These are phyloP conservation scores for Trichogramma pretiosum DNA, from an alignment of 1,140 invertebrate species.

Conservation along the genomic window DNA sequence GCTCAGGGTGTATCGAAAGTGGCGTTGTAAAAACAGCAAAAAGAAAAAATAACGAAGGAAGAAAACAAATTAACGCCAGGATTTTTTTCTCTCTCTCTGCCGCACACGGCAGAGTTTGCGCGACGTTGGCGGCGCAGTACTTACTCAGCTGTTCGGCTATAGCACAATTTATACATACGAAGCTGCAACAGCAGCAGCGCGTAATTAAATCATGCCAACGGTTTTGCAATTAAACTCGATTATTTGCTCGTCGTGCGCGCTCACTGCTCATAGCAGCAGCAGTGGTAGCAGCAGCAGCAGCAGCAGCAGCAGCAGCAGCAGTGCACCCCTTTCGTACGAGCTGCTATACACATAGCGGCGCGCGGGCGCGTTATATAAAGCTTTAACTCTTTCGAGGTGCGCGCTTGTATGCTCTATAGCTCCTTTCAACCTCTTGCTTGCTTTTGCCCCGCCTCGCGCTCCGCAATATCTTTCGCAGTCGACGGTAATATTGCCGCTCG, in stretches of 20 bases:
- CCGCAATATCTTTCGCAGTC: slow-evolving; percentile 36
- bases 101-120: neutral
- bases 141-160: slow-evolving; percentile 12
- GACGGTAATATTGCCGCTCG: slow-evolving; percentile 32
- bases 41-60: no score
- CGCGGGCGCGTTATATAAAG: no score
- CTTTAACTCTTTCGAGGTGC: slow-evolving; percentile 41
- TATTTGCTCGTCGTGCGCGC: slow-evolving; percentile 44
- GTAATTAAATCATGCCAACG: slow-evolving; percentile 49
- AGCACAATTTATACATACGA: slow-evolving; percentile 6
- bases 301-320: no score
- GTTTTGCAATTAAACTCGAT: slow-evolving; percentile 50
- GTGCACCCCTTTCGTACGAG: no score
- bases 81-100: neutral
- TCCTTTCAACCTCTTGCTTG: slow-evolving; percentile 23
- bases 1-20: no score
- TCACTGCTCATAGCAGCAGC: no score
- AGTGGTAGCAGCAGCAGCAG: no score
- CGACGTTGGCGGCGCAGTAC: slow-evolving; percentile 1
- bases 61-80: neutral
- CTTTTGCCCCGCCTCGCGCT: slow-evolving; percentile 17
- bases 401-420: slow-evolving; percentile 20
- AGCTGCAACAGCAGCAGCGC: slow-evolving; percentile 25
- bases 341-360: no score
- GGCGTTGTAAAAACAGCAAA: no score